Evolutionary conservation across 2,797 vertebrate genomes (phyloP).

Genomic region (Gambusia yucatana): DNA sequence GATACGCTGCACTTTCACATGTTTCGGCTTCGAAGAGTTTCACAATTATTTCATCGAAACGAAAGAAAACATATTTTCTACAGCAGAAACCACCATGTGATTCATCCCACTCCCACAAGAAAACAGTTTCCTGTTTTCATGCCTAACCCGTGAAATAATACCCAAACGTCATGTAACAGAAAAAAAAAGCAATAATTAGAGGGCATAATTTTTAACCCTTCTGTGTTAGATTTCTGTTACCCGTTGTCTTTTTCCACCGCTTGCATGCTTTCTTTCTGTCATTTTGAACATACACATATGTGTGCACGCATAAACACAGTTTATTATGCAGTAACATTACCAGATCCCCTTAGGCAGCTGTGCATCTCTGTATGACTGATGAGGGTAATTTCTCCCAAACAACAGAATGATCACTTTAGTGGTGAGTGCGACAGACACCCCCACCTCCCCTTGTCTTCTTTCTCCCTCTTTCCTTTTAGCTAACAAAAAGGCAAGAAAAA

Average conservation of each 20-base stretch:
- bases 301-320: constrained; percentile 58
- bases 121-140: constrained; percentile 42
- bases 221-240: constrained; percentile 63
- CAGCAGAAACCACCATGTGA: constrained; percentile 30
- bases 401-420: constrained; percentile 85
- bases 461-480: constrained; percentile 54
- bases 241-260: constrained; percentile 62
- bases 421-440: constrained; percentile 67
- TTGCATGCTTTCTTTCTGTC: constrained; percentile 21
- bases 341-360: constrained; percentile 83
- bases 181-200: constrained; percentile 61
- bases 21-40: constrained; percentile 39
- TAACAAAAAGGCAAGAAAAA: constrained; percentile 48
- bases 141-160: constrained; percentile 61
- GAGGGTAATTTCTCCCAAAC: constrained; percentile 88
- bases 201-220: constrained; percentile 63
- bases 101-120: constrained; percentile 44
- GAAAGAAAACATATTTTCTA: constrained; percentile 33
- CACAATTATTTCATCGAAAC: constrained; percentile 37
- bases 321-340: constrained; percentile 83
- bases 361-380: constrained; percentile 87
- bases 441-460: constrained; percentile 47
- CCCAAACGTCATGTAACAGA: constrained; percentile 39
- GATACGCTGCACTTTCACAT: constrained; percentile 56
- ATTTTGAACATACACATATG: constrained; percentile 27